Conservation (phyloP, 2,113 vertebrate species). For the Bubalus kerabau region DNA sequence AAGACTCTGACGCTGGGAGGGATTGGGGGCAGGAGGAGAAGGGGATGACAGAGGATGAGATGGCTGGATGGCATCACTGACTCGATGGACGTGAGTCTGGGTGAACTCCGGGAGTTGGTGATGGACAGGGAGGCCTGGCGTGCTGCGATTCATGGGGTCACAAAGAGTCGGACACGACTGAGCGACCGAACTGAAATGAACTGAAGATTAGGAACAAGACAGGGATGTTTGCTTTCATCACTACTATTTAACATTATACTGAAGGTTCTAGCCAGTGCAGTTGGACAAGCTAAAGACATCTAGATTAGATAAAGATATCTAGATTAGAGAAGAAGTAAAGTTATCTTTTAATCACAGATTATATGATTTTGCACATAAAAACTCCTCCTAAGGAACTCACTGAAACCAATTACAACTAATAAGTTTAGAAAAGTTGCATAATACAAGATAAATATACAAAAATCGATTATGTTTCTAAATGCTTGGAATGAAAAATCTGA, state of each 20-base stretch:
- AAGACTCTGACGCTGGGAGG: no score
- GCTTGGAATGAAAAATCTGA: background rate
- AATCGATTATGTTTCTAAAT: background rate
- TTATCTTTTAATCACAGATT: background rate
- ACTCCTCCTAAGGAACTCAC: background rate
- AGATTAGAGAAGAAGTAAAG: background rate
- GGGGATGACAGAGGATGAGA: no score
- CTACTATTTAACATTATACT: background rate
- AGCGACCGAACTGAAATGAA: no score
- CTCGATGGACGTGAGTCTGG: no score
- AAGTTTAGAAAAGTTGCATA: background rate
- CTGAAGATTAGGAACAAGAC: background rate
- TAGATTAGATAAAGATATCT: background rate
- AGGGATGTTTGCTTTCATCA: background rate
- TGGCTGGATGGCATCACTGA: no score
- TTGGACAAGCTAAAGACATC: background rate
- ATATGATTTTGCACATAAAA: background rate
- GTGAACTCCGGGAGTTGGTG: no score
- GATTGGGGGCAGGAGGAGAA: no score
- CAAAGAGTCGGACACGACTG: no score
- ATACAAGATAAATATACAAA: background rate
- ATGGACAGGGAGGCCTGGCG: no score
- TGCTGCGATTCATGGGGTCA: no score
- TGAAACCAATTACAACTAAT: background rate
- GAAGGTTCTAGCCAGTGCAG: background rate